A percentile compares a stretch with the other conserved stretches of the same genome.
These are phyloP conservation scores for Eremophila alpestris DNA, from an alignment of 2,797 vertebrate species.

Conservation along the genomic window DNA sequence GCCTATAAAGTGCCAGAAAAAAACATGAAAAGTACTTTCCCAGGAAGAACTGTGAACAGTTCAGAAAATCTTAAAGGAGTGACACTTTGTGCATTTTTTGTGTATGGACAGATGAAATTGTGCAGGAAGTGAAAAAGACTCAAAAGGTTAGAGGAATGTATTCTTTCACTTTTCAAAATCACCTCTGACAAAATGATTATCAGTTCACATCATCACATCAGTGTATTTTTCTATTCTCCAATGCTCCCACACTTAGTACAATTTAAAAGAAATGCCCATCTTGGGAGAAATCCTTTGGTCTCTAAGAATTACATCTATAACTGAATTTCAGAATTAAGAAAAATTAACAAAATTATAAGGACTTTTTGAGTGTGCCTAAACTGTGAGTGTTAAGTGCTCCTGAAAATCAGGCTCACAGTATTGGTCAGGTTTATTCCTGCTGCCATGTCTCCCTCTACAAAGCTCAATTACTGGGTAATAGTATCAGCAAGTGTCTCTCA, in stretches of 20 bases:
- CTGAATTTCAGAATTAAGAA: not conserved
- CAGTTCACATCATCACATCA: not conserved
- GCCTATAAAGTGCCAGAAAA: not conserved
- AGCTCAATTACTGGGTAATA: not conserved
- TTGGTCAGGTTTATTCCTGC: not conserved
- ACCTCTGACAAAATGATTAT: not conserved
- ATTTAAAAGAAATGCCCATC: not conserved
- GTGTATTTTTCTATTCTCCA: not conserved
- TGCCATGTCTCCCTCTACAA: not conserved
- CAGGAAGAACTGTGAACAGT: not conserved
- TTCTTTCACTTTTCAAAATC: constrained; percentile 2
- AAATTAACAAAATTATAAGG: not conserved
- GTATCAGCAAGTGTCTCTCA: not conserved
- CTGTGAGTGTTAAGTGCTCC: not conserved
- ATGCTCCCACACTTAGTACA: not conserved
- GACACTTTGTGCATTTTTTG: not conserved
- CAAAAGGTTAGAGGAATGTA: not conserved
- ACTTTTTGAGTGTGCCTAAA: not conserved
- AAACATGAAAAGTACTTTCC: not conserved
- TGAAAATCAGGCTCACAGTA: not conserved
- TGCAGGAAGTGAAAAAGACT: not conserved
- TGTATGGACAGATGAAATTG: not conserved
- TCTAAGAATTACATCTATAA: not conserved
- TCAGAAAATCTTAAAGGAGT: not conserved
- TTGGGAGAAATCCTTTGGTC: not conserved